Evolutionary conservation across 2,113 vertebrate genomes (phyloP), one percentile per base, ranked within the genome.

Genomic region (Pollimyrus isidori): DNA sequence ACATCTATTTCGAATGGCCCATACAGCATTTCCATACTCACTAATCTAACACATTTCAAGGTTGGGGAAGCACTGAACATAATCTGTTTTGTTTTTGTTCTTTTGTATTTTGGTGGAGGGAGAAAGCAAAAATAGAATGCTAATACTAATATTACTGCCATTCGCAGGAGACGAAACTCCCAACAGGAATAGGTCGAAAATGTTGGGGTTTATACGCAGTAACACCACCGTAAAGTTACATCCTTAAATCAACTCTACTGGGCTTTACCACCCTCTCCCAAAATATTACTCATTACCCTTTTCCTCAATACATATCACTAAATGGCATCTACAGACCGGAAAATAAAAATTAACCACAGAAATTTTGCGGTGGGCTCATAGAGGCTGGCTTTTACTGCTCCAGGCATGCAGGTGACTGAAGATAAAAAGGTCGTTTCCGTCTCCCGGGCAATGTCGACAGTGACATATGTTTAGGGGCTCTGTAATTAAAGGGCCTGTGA

Each of bases 301-400:
- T 85, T 85, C 82, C 46, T 21, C 23, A 85, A 85, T 30, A 69
- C 85, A 86, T 52, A 52, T 39, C n/a, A 56, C 82, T 84, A 87
- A 50, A 53, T 87, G 35, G 85, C 48, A 87, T 53, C 48, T 86
- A 30, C 85, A 30, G 85, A 87, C 49, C n/a, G 30, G 85, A 87
- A 87, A 87, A 87, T 56, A 87, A 87, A 87, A 87, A 87, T 87
- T 87, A 39, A 87, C 85, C 85, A 87, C 50, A 53, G 48, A 30
- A 86, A 53, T 87, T 53, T 19, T 87, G 85, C 13, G 2, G 85
- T 50, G 11, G 50, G 49, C 48, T 52, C 46, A 56, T 53, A n/a
- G 85, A 26, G 13, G 30, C 85, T 39, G 46, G 30, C 35, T 35
- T 52, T 53, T 87, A 53, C 85, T 19, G 85, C 85, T 42, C 5